These are phyloP conservation scores for Magallana angulata DNA, from an alignment of 1,140 invertebrate species.

Conservation along the genomic window DNA sequence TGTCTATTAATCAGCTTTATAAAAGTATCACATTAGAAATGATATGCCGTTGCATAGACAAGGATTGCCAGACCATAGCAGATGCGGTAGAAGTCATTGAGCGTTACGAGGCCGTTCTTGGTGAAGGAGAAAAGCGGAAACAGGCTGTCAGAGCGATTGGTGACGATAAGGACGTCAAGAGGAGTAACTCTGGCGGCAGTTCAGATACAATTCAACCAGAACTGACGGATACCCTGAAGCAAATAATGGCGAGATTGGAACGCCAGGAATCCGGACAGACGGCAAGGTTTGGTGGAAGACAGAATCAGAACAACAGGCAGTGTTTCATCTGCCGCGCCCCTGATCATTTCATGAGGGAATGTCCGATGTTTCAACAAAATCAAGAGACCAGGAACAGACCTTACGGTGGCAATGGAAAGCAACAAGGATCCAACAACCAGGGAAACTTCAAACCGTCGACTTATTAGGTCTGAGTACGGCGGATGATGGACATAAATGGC, in stretches of 20 bases:
- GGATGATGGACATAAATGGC: conserved; percentile 1
- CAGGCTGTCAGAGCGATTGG: conserved; percentile 6
- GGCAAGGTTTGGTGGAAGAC: too few species aligned
- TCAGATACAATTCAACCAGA: not conserved
- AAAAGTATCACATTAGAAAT: conserved; percentile 37
- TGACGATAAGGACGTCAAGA: too few species aligned
- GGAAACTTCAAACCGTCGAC: conserved; percentile 46
- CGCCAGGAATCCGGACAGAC: too few species aligned
- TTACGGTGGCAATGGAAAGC: not conserved
- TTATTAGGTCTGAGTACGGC: conserved; percentile 37
- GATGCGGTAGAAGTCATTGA: conserved; percentile 51
- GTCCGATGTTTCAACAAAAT: too few species aligned
- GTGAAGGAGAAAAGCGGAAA: conserved; percentile 42
- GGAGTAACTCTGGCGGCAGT: not conserved
- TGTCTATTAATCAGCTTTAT: conserved; percentile 50
- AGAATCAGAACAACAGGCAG: too few species aligned
- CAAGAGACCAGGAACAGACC: not conserved
- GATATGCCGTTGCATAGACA: conserved; percentile 37
- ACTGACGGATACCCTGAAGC: not conserved
- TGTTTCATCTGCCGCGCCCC: too few species aligned
- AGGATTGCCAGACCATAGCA: conserved; percentile 37
- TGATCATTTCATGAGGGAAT: too few species aligned
- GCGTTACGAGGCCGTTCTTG: conserved; percentile 38
- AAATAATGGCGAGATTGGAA: too few species aligned
- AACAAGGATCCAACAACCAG: conserved; percentile 31